These are phyloP conservation scores for Podabrus alpinus DNA, from an alignment of 2,888 invertebrate genomes.

Conservation along the genomic window DNA sequence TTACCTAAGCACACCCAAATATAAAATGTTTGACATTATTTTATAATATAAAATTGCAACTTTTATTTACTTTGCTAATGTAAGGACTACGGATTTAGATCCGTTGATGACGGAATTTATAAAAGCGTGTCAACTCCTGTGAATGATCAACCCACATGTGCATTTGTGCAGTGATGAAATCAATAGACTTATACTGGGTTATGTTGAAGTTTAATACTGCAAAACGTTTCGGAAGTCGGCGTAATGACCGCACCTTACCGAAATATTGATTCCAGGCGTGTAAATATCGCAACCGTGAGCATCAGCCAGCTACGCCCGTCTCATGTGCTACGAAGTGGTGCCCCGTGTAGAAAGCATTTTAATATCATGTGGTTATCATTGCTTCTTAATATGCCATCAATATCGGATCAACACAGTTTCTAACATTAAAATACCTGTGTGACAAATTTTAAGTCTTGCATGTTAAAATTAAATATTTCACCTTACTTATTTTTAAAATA, in stretches of 20 bases:
- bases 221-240: slow-evolving; percentile 28
- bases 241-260: slow-evolving; percentile 37
- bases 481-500: background rate
- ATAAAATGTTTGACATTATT: background rate
- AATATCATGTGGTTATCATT: slow-evolving; percentile 25
- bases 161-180: background rate
- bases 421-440: background rate
- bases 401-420: slow-evolving; percentile 13
- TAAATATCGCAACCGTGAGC: slow-evolving; percentile 30
- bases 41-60: background rate
- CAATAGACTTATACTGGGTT: background rate
- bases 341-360: slow-evolving; percentile 23
- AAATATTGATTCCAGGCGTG: slow-evolving; percentile 33
- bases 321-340: slow-evolving; percentile 20
- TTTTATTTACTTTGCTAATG: background rate
- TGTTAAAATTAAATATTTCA: slow-evolving; percentile 4
- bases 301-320: slow-evolving; percentile 26
- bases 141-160: background rate
- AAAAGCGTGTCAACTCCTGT: background rate
- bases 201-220: slow-evolving; percentile 8
- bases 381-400: slow-evolving; percentile 9
- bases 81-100: background rate
- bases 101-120: background rate
- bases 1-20: background rate
- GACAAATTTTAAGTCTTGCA: slow-evolving; percentile 10